Conservation (phyloP, 2,888 invertebrate genomes). For the Frankliniella intonsa region DNA sequence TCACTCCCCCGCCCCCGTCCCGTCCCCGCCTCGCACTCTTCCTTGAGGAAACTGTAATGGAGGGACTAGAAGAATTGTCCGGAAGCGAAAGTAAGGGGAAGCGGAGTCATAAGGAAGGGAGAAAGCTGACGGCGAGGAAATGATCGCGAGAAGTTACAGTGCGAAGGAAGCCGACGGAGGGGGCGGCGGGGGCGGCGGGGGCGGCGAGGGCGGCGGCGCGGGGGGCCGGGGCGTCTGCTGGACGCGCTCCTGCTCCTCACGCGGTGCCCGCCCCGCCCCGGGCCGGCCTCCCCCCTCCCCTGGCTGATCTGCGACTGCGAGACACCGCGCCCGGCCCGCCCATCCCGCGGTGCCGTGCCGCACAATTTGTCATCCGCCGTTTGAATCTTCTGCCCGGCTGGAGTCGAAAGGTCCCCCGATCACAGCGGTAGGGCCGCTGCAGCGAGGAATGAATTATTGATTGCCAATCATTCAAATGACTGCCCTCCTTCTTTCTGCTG, state of each 20-base stretch:
- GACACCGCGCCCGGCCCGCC: too few species aligned
- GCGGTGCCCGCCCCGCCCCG: too few species aligned
- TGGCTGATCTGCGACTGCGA: too few species aligned
- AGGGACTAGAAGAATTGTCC: neutral
- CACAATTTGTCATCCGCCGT: too few species aligned
- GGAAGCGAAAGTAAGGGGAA: constrained; percentile 14
- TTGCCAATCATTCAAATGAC: too few species aligned
- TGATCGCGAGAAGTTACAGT: constrained; percentile 15
- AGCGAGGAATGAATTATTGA: too few species aligned
- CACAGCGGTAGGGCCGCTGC: too few species aligned
- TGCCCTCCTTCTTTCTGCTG: too few species aligned
- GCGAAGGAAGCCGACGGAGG: neutral
- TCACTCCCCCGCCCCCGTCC: neutral
- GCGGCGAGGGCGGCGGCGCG: neutral
- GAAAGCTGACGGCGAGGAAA: constrained; percentile 22
- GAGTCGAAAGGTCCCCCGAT: too few species aligned
- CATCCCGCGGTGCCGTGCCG: too few species aligned
- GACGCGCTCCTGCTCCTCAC: neutral
- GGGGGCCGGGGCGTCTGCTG: neutral
- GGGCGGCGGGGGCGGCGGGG: neutral
- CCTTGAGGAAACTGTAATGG: constrained; percentile 18
- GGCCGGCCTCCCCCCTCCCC: too few species aligned
- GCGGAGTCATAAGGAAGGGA: constrained; percentile 11
- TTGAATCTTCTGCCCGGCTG: too few species aligned
- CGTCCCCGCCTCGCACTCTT: neutral